Conservation (phyloP, 2,113 vertebrate genomes). For the Entosphenus tridentatus region DNA sequence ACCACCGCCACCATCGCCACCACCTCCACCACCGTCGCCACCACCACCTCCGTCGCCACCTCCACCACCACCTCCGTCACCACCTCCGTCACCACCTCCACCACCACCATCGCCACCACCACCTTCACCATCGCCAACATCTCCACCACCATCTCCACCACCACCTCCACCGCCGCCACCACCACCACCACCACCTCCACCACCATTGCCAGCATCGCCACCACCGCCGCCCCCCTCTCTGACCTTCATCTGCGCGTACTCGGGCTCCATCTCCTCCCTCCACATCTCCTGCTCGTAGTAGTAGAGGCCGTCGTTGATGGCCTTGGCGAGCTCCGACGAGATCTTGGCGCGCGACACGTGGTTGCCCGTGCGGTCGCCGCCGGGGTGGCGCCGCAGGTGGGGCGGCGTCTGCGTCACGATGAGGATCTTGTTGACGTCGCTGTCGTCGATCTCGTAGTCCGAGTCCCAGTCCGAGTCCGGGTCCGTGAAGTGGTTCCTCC, state of each 20-base stretch:
- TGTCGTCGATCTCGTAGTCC: slow-evolving; percentile 76
- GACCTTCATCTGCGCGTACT: slow-evolving; percentile 96
- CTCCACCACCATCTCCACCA: not conserved
- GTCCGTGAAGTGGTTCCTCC: slow-evolving; percentile 87
- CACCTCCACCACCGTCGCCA: not conserved
- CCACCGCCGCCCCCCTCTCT: slow-evolving; percentile 12
- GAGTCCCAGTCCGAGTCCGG: slow-evolving; percentile 79
- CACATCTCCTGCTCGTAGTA: slow-evolving; percentile 94
- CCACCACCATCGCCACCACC: not conserved
- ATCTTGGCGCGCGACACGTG: slow-evolving; percentile 79
- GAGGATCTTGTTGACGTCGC: slow-evolving; percentile 91
- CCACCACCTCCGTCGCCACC: not conserved
- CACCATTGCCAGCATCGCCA: slow-evolving; percentile 7
- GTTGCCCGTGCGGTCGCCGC: slow-evolving; percentile 75
- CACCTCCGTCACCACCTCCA: not conserved
- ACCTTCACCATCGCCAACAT: not conserved
- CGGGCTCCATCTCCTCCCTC: slow-evolving; percentile 75
- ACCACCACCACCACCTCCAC: not conserved
- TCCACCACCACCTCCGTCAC: not conserved
- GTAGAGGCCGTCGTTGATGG: slow-evolving; percentile 86
- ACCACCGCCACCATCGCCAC: not conserved
- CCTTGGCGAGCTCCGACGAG: slow-evolving; percentile 60
- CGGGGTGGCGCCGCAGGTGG: slow-evolving; percentile 75
- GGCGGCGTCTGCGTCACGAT: slow-evolving; percentile 92
- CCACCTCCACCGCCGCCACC: not conserved